phyloP scores from a whole-genome alignment of 2,113 vertebrate species.

The Nyctereutes procyonoides region DNA sequence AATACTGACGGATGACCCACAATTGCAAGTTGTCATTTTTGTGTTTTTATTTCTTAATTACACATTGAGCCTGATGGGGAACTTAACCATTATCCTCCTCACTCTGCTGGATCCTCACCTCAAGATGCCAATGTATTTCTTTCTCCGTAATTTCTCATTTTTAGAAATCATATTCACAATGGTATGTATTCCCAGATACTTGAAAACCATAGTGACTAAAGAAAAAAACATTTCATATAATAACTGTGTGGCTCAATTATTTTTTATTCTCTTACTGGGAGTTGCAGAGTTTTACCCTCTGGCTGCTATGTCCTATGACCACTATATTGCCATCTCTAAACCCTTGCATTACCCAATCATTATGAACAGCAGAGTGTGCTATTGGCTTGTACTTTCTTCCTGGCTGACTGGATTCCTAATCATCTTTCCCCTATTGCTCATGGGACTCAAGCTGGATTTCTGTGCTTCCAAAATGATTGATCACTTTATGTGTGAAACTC shows the following conservation, averaged over 20 bases:
- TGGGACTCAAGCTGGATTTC: conserved; percentile 62
- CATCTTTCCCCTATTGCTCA: conserved; percentile 13
- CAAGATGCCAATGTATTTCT: conserved; percentile 58
- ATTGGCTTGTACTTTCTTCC: conserved; percentile 31
- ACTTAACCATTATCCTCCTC: conserved; percentile 50
- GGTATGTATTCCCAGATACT: conserved; percentile 60
- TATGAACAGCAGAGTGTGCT: conserved; percentile 44
- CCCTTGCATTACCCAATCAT: conserved; percentile 6
- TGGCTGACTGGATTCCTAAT: conserved; percentile 51
- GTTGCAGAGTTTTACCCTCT: conserved; percentile 58
- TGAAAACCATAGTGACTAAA: conserved; percentile 42
- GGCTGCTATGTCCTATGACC: conserved; percentile 49
- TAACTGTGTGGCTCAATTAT: conserved; percentile 57
- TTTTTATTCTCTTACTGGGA: conserved; percentile 54
- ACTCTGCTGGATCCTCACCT: conserved; percentile 10
- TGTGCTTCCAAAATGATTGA: conserved; percentile 51
- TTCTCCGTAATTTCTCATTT: conserved; percentile 57
- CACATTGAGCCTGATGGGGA: conserved; percentile 26
- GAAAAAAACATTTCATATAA: conserved; percentile 61
- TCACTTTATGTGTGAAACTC: conserved; percentile 66
- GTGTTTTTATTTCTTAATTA: conserved; percentile 66
- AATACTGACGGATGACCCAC: conserved; percentile 60
- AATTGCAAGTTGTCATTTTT: conserved; percentile 55
- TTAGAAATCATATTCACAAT: conserved; percentile 51
- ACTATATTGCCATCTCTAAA: conserved; percentile 54